Evolutionary conservation across 2,797 vertebrate species (phyloP).

Genomic region (Mus spretus): DNA sequence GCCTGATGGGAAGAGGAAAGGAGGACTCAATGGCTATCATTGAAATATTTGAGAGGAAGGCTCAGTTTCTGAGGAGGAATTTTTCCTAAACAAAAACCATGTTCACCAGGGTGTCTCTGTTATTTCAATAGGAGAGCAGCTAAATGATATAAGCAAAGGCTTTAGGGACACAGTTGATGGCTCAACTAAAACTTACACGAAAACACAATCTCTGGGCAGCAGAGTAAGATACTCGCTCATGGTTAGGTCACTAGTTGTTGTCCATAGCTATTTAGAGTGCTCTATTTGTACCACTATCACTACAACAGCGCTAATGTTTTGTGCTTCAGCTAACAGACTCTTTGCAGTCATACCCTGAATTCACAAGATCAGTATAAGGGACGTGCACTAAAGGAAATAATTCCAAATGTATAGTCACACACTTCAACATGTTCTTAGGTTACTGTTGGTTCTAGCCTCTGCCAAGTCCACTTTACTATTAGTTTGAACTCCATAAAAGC

Average conservation of each 20-base stretch:
- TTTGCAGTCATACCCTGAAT: neutral
- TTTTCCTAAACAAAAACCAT: constrained; percentile 39
- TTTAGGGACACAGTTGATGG: neutral
- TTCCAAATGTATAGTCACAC: constrained; percentile 25
- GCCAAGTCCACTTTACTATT: constrained; percentile 42
- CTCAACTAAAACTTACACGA: neutral
- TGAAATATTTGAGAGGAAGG: neutral
- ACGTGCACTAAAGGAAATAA: constrained; percentile 32
- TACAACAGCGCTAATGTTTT: constrained; percentile 15
- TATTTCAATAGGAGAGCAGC: constrained; percentile 3
- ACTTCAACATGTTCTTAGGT: constrained; percentile 18
- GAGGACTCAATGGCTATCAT: neutral
- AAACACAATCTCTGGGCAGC: neutral
- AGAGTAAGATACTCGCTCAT: neutral
- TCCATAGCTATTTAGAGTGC: neutral
- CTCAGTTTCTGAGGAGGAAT: neutral
- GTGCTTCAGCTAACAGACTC: constrained; percentile 40
- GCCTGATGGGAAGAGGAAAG: neutral
- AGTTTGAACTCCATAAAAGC: constrained; percentile 17
- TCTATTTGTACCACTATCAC: neutral
- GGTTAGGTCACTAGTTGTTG: too few relatives aligned
- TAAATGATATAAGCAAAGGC: neutral
- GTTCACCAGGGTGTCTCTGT: neutral
- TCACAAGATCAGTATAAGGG: constrained; percentile 45
- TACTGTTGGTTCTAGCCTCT: neutral